A percentile compares a stretch with the other conserved stretches of the same genome.
phyloP scores from a whole-genome alignment of 1,140 invertebrate genomes.

The Bombus soroeensis region DNA sequence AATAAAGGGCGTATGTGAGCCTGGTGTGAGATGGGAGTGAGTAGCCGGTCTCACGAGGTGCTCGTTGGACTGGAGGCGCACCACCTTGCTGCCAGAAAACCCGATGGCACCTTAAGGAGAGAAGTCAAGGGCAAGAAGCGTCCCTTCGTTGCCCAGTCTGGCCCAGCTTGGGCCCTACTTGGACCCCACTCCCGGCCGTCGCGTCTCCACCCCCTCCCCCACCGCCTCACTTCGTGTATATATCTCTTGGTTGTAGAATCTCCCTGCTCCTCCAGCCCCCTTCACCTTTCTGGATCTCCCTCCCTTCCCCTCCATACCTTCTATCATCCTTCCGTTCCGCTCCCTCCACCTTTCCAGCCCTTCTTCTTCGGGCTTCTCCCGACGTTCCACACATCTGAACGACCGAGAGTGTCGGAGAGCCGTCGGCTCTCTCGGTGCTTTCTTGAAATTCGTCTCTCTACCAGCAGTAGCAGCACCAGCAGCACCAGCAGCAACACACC shows the following conservation, averaged over 20 bases:
- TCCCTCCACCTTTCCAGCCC: conserved; percentile 11
- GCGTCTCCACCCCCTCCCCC: conserved; percentile 38
- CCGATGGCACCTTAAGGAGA: conserved; percentile 69
- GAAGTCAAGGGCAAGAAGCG: conserved; percentile 71
- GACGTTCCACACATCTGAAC: conserved; percentile 26
- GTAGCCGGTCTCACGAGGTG: conserved; percentile 45
- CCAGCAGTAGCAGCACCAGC: conserved; percentile 42
- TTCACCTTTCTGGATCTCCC: conserved; percentile 35
- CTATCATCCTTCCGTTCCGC: conserved; percentile 58
- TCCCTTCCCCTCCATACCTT: conserved; percentile 33
- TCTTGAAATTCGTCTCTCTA: conserved; percentile 74
- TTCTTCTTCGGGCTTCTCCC: conserved; percentile 50
- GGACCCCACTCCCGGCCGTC: conserved; percentile 31
- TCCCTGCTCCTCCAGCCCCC: conserved; percentile 44
- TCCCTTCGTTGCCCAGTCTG: conserved; percentile 59
- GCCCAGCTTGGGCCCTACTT: conserved; percentile 54
- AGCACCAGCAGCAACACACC: conserved; percentile 23
- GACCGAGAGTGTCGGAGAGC: conserved; percentile 12
- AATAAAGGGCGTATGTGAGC: conserved; percentile 15
- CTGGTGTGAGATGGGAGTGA: conserved; percentile 13
- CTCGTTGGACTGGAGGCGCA: conserved; percentile 32
- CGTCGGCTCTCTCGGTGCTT: conserved; percentile 49
- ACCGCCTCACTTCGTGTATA: not conserved
- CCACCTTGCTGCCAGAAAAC: conserved; percentile 67
- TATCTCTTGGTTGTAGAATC: conserved; percentile 8